Evolutionary conservation across 2,797 vertebrate species (phyloP).

Genomic region (Sebastiscus tertius): DNA sequence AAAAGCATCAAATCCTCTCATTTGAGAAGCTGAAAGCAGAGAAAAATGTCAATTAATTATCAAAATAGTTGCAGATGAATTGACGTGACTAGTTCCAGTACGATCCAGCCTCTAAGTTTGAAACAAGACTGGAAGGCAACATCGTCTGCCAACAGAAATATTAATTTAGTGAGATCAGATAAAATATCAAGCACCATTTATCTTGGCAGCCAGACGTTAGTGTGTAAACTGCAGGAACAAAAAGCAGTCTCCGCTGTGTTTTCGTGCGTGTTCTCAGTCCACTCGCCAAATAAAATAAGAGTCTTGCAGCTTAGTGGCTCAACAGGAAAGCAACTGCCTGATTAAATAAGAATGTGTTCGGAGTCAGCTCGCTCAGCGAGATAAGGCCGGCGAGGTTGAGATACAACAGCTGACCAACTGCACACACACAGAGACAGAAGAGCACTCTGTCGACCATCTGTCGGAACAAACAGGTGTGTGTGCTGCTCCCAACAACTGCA

Average conservation of each 20-base stretch:
- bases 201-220: slow-evolving; percentile 9
- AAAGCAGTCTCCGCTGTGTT: background rate
- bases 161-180: background rate
- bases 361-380: slow-evolving; percentile 10
- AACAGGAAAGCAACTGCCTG: slow-evolving; percentile 22
- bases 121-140: background rate
- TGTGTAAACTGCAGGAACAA: background rate
- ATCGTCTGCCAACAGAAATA: slow-evolving; percentile 11
- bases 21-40: background rate
- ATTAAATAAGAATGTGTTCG: slow-evolving; percentile 18
- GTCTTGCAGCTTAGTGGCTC: background rate
- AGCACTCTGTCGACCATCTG: slow-evolving; percentile 58
- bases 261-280: background rate
- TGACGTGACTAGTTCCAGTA: background rate
- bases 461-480: slow-evolving; percentile 49
- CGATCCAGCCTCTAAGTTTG: background rate
- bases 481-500: slow-evolving; percentile 35
- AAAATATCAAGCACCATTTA: background rate
- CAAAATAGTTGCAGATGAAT: background rate
- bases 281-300: slow-evolving; percentile 10
- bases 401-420: slow-evolving; percentile 47
- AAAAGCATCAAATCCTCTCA: background rate
- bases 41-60: background rate
- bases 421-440: slow-evolving; percentile 9
- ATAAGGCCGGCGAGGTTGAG: slow-evolving; percentile 1